phyloP scores from a whole-genome alignment of 2,888 invertebrate species.

The Graphium colonna region DNA sequence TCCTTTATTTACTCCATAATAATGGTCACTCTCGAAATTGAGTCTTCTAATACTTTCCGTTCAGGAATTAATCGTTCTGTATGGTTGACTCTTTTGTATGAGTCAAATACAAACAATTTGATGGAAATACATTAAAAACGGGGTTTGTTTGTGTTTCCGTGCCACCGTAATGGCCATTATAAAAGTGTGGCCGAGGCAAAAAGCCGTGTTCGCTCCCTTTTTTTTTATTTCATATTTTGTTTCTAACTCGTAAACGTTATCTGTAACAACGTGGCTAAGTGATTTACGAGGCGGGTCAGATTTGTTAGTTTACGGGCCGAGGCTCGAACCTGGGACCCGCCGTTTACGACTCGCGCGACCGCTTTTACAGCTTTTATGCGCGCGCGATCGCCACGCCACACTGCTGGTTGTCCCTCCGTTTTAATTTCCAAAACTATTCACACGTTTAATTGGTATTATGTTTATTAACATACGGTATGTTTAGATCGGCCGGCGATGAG shows the following conservation, averaged over 20 bases:
- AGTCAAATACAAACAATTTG: neutral
- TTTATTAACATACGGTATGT: constrained; percentile 16
- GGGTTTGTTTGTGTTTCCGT: neutral
- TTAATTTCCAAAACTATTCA: constrained; percentile 17
- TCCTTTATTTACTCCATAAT: constrained; percentile 44
- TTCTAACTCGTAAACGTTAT: constrained; percentile 67
- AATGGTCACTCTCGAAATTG: too few species aligned
- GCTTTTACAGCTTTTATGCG: constrained; percentile 67
- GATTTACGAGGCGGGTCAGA: constrained; percentile 77
- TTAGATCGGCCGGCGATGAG: neutral
- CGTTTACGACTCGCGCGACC: constrained; percentile 59
- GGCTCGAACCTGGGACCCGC: constrained; percentile 65
- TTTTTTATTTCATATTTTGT: constrained; percentile 51
- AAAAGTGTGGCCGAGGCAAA: constrained; percentile 13
- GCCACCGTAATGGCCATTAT: constrained; percentile 7
- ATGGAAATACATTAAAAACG: constrained; percentile 2
- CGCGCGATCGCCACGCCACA: constrained; percentile 34
- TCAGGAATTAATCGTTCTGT: constrained; percentile 7
- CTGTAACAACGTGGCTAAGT: constrained; percentile 75
- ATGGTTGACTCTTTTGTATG: constrained; percentile 13
- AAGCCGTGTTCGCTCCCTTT: constrained; percentile 15
- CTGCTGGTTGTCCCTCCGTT: constrained; percentile 21
- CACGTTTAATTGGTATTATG: constrained; percentile 17
- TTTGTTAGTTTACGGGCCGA: constrained; percentile 73
- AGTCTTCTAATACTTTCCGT: neutral